phyloP scores from a whole-genome alignment of 2,888 invertebrate genomes.

The Mythimna impura region DNA sequence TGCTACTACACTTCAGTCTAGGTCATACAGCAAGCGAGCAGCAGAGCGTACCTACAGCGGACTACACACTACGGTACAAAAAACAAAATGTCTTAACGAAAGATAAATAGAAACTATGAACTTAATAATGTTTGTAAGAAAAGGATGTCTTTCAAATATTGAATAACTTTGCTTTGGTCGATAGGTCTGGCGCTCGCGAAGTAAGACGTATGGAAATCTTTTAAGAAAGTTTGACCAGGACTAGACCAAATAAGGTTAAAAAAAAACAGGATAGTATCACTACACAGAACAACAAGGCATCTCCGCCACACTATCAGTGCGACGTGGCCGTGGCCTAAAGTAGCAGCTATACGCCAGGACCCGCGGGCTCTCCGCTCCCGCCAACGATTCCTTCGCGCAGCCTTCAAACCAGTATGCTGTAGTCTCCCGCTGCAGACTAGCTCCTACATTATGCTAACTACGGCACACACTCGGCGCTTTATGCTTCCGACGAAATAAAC shows the following conservation, averaged over 20 bases:
- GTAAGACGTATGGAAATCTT: no score
- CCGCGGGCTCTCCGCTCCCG: slow-evolving; percentile 7
- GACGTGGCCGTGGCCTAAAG: background rate
- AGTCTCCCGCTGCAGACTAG: slow-evolving; percentile 20
- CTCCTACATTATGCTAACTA: slow-evolving; percentile 65
- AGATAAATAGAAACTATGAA: no score
- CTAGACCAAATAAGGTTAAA: no score
- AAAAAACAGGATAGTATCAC: no score
- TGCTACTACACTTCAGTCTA: background rate
- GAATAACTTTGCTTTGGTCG: no score
- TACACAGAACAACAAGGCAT: background rate
- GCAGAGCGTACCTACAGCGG: background rate
- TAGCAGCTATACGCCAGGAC: slow-evolving; percentile 5
- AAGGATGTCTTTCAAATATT: no score
- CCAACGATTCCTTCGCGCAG: background rate
- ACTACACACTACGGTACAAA: background rate
- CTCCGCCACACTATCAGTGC: background rate
- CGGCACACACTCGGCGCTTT: slow-evolving; percentile 45
- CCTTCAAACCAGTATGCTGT: slow-evolving; percentile 19
- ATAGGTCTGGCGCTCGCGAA: no score
- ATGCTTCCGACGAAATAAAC: slow-evolving; percentile 59
- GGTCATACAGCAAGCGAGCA: slow-evolving; percentile 6
- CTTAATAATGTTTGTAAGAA: no score
- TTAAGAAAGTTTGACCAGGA: no score
- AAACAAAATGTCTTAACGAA: no score